Percentiles rank a stretch among this genome's conserved stretches.
Evolutionary conservation across 2,113 vertebrate genomes (phyloP).

Genomic region (Sander vitreus): DNA sequence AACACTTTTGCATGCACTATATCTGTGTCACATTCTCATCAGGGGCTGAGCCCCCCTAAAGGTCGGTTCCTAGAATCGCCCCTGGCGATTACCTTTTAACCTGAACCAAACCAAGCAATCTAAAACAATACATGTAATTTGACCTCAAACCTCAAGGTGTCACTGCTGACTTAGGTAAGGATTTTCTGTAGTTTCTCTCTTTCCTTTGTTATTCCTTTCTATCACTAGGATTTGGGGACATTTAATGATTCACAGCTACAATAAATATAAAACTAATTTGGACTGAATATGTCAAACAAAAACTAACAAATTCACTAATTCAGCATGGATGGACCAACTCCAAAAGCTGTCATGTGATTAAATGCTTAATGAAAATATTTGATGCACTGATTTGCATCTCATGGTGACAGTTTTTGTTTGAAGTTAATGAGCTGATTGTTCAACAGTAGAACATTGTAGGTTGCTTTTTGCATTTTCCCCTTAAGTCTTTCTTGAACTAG

Average conservation of each 20-base stretch:
- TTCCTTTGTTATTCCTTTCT: slow-evolving; percentile 33
- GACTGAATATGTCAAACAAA: slow-evolving; percentile 20
- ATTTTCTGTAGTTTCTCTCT: background rate
- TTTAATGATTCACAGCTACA: slow-evolving; percentile 31
- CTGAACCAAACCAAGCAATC: background rate
- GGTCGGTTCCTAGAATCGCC: too few species aligned
- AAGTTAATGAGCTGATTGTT: slow-evolving; percentile 7
- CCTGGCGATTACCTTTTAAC: background rate
- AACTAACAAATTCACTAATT: background rate
- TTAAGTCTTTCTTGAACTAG: slow-evolving; percentile 8
- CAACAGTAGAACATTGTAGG: background rate
- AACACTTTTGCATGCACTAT: too few species aligned
- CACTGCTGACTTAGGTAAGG: slow-evolving; percentile 66
- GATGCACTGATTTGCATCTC: slow-evolving; percentile 15
- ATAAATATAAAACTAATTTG: slow-evolving; percentile 12
- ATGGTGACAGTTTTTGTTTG: slow-evolving; percentile 12
- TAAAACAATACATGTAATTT: slow-evolving; percentile 9
- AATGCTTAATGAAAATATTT: slow-evolving; percentile 18
- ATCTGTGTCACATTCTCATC: too few species aligned
- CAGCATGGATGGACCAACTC: background rate
- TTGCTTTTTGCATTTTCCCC: slow-evolving; percentile 1
- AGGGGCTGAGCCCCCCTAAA: too few species aligned
- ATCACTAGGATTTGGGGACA: background rate
- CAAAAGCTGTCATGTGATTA: background rate
- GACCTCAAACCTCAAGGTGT: slow-evolving; percentile 55